A percentile compares a stretch with the other conserved stretches of the same genome.
Evolutionary conservation across 2,113 vertebrate species (phyloP).

Genomic region (Tachysurus vachellii): DNA sequence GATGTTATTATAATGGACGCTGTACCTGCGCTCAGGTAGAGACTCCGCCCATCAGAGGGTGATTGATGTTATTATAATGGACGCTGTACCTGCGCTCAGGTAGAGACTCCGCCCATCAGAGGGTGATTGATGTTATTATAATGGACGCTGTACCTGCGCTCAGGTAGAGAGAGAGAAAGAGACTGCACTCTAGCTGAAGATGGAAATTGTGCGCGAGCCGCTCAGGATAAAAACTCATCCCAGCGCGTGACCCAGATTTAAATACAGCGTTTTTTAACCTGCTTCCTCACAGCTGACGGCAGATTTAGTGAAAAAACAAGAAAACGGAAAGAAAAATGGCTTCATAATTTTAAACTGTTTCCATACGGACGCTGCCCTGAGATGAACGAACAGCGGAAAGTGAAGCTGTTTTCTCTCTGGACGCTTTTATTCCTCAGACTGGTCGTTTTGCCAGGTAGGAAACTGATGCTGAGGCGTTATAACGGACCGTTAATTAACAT

Average conservation of each 20-base stretch:
- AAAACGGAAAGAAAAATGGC: constrained; percentile 74
- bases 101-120: constrained; percentile 23
- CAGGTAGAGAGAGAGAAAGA: constrained; percentile 11
- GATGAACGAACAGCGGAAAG: constrained; percentile 89
- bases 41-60: constrained; percentile 7
- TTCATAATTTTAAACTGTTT: constrained; percentile 73
- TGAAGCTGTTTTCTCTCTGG: constrained; percentile 87
- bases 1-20: not conserved
- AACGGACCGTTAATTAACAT: not conserved
- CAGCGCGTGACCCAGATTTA: not conserved
- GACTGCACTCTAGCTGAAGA: not conserved
- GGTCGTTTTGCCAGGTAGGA: constrained; percentile 87
- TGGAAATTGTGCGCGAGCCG: constrained; percentile 5
- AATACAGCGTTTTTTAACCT: not conserved
- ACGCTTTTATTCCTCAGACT: constrained; percentile 83
- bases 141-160: not conserved
- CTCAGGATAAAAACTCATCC: constrained; percentile 14
- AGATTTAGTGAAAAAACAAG: not conserved
- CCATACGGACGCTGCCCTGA: constrained; percentile 78
- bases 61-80: not conserved
- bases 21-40: not conserved
- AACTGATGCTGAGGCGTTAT: not conserved
- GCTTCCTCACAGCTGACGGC: not conserved
- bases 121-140: not conserved
- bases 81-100: not conserved